Evolutionary conservation across 2,888 invertebrate species (phyloP).

Genomic region (Hydriomena furcata): DNA sequence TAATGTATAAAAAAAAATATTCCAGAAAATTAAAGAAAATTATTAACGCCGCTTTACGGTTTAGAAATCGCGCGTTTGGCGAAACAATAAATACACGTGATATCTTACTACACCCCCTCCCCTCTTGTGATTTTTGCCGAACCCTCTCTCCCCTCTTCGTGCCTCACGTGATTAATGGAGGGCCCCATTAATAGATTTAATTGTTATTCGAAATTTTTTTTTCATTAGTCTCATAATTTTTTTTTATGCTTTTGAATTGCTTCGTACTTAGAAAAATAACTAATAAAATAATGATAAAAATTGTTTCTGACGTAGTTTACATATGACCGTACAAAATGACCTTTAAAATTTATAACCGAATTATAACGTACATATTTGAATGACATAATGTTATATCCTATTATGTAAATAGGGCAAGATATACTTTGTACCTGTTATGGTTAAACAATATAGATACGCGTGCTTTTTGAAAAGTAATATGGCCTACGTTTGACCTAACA

Average conservation of each 20-base stretch:
- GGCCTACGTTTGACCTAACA: constrained; percentile 19
- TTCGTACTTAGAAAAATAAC: constrained; percentile 66
- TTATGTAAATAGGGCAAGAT: constrained; percentile 67
- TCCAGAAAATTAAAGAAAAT: too few species aligned
- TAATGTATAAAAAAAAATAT: too few species aligned
- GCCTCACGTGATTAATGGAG: too few species aligned
- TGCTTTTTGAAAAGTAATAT: constrained; percentile 1
- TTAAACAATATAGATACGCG: constrained; percentile 44
- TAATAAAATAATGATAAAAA: constrained; percentile 34
- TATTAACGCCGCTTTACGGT: too few species aligned
- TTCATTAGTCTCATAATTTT: constrained; percentile 38
- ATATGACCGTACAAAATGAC: constrained; percentile 49
- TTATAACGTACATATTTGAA: constrained; percentile 45
- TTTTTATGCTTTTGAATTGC: constrained; percentile 63
- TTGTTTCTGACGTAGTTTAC: constrained; percentile 42
- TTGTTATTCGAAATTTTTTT: constrained; percentile 39
- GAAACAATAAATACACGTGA: too few species aligned
- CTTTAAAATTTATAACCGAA: constrained; percentile 49
- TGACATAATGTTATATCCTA: constrained; percentile 44
- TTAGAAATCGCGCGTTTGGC: too few species aligned
- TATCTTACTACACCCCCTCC: too few species aligned
- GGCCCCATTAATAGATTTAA: constrained; percentile 45
- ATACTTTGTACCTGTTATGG: constrained; percentile 74
- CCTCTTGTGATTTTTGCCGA: too few species aligned
- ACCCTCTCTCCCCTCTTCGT: too few species aligned